Base-by-base conservation (phyloP, 1,140 invertebrate genomes). In the Dendroctonus valens region DNA sequence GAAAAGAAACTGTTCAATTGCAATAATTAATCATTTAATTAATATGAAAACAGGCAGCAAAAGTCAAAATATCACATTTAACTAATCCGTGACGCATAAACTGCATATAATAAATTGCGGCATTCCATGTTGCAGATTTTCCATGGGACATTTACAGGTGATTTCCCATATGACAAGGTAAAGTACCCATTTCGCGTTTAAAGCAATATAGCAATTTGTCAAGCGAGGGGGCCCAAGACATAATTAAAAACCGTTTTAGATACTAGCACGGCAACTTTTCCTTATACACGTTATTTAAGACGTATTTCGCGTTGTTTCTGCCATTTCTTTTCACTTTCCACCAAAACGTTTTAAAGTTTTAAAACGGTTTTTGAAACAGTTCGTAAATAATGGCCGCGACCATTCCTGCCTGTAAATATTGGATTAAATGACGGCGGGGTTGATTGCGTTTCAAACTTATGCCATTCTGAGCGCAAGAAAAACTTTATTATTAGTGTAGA, bases 161-260 rank as follows among this genome's bases (percentile, higher is more conserved):
- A 52, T 52, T 52, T 52, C 50, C 37, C 50, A 26, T 52, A 15
- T n/a, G 50, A 52, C 50, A 52, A 52, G n/a, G 50, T 48, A 52
- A 52, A 52, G 50, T 52, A 26, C 50, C 50, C 50, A 52, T 52
- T 52, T 52, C 50, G 50, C 50, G 50, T 52, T 52, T 52, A 52
- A 52, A 52, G 50, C 50, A 6, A 52, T 52, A 52, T 26, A 52
- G 50, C 50, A 52, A 52, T 52, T 52, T 52, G 50, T 52, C 50
- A 52, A 52, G 50, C n/a, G 50, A 48, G 46, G 46, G 46, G 14
- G 26, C n/a, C 50, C 50, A 26, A 52, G 50, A 52, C 50, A 52
- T 52, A 52, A 52, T 52, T 52, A 52, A 52, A 52, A 52, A 52
- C n/a, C 50, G 15, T 52, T 52, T 52, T 52, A 52, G 50, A 14